Evolutionary conservation across 2,888 invertebrate species (phyloP), one percentile per base, ranked within the genome.

Genomic region (Rotaria macrura): DNA sequence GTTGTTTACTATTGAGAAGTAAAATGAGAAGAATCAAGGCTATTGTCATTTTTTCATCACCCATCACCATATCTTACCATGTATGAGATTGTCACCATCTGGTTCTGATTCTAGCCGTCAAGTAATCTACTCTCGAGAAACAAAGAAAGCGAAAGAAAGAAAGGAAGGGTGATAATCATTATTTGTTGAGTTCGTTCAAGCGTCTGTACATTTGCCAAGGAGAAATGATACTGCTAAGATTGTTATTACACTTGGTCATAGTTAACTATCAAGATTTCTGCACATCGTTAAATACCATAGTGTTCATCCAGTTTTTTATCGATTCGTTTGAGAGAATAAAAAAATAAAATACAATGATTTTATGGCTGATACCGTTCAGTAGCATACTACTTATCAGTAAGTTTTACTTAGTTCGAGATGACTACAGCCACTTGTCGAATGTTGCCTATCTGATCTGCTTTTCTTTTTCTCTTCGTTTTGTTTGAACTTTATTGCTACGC

Each of bases 71-170:
- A 5, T 34, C 29, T 34, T 65, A 34, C 34, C 20, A 65, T 65
- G 20, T 65, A 65, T 65, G 65, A 65, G 65, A 65, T 65, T 65
- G 65, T 65, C 65, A 65, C 65, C 65, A 65, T 65, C 65, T 65
- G 65, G 65, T 65, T 65, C 34, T 65, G 65, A 65, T 65, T 65
- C 65, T 12, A 65, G 34, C 17, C 34, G 38, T 34, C 29, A 14
- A 65, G 14, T 34, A 17, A 20, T 34, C 4, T 65, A 34, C 7
- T 34, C 34, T 65, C 7, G 65, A 65, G 34, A 20, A 34, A 65
- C 14, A 65, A 65, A 65, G 65, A 20, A 65, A 17, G 14, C 14
- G 29, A 65, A 65, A 65, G 65, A 20, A 65, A 17, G 14, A 49
- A 49, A 49, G 49, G 17, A 49, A 38, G 65, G 34, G 65, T 65